Evolutionary conservation across 2,797 vertebrate species (phyloP).

Genomic region (Chromobotia macracanthus): DNA sequence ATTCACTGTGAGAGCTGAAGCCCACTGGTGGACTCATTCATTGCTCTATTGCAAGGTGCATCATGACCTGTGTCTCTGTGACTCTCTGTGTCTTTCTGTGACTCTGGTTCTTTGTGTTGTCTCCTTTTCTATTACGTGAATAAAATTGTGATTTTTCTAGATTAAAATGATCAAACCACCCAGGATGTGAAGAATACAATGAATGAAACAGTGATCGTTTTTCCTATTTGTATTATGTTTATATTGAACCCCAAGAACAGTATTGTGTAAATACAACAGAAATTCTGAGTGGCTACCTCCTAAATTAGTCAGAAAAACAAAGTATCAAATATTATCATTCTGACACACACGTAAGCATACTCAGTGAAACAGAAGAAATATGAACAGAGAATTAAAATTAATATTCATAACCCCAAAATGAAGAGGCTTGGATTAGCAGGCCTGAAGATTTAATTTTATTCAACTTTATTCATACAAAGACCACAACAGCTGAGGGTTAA

Average conservation of each 20-base stretch:
- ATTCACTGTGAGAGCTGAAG: background rate
- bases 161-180: background rate
- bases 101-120: background rate
- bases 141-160: background rate
- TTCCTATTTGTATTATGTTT: background rate
- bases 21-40: background rate
- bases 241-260: background rate
- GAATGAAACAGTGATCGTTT: background rate
- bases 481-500: background rate
- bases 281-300: background rate
- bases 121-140: background rate
- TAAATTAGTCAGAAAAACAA: background rate
- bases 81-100: background rate
- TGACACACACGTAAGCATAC: too few relatives aligned
- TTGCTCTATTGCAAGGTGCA: background rate
- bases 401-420: too few relatives aligned
- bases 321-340: too few relatives aligned
- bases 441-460: background rate
- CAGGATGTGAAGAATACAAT: background rate
- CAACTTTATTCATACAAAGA: background rate
- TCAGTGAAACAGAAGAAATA: too few relatives aligned
- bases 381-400: too few relatives aligned
- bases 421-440: too few relatives aligned
- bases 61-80: background rate
- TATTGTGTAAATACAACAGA: constrained; percentile 4